A percentile compares a stretch with the other conserved stretches of the same genome.
phyloP scores from a whole-genome alignment of 2,888 invertebrate genomes.

The Zonitis immaculata region DNA sequence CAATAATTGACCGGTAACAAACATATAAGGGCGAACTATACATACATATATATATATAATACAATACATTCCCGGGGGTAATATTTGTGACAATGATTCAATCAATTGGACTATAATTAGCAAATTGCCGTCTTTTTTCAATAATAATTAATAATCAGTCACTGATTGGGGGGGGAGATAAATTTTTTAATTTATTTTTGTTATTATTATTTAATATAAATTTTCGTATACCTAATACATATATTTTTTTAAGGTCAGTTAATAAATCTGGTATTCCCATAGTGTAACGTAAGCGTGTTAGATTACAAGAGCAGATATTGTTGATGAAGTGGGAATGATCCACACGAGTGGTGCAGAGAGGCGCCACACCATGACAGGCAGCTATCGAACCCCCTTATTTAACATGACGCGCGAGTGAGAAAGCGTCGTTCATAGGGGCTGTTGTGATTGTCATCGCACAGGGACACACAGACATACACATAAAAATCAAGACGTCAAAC shows the following conservation, averaged over 20 bases:
- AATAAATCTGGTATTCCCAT: neutral
- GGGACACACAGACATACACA: too few relatives aligned
- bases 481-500: constrained; percentile 40
- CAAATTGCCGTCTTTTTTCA: constrained; percentile 44
- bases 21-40: too few relatives aligned
- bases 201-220: too few relatives aligned
- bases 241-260: neutral
- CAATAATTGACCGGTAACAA: constrained; percentile 31
- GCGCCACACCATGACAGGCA: constrained; percentile 44
- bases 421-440: constrained; percentile 14
- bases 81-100: constrained; percentile 42
- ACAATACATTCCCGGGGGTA: too few relatives aligned
- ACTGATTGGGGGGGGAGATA: neutral
- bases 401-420: constrained; percentile 11
- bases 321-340: constrained; percentile 39
- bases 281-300: constrained; percentile 9
- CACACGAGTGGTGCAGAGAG: constrained; percentile 40
- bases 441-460: constrained; percentile 7
- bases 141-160: neutral
- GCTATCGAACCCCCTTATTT: constrained; percentile 22
- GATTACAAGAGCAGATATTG: constrained; percentile 32
- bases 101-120: constrained; percentile 43
- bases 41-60: too few relatives aligned
- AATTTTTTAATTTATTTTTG: too few relatives aligned
- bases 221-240: too few relatives aligned